Percentiles rank a stretch among this genome's conserved stretches.
Conservation (phyloP, 2,113 vertebrate species). For the Camelus dromedarius region DNA sequence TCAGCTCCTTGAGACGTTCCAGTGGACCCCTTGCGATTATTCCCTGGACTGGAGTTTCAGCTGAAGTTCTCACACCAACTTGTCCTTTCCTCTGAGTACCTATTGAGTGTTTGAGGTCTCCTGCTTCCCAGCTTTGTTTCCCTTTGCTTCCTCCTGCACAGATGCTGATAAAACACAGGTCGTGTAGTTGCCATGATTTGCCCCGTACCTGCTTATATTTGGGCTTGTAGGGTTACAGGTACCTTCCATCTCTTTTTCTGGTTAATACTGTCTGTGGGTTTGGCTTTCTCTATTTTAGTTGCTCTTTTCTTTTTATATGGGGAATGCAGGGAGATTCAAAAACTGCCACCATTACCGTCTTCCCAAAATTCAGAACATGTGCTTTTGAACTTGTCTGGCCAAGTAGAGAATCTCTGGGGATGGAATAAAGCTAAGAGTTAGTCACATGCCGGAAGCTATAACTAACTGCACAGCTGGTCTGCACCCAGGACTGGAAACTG, state of each 20-base stretch:
- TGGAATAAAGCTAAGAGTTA: conserved; percentile 71
- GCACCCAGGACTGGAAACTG: conserved; percentile 49
- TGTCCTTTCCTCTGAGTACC: background rate
- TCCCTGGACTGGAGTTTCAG: background rate
- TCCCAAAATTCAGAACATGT: conserved; percentile 63
- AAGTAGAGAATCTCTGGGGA: conserved; percentile 68
- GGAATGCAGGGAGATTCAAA: background rate
- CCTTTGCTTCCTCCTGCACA: background rate
- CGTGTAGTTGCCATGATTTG: background rate
- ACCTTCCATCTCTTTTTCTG: conserved; percentile 3
- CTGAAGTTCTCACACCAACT: background rate
- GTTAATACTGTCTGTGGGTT: background rate
- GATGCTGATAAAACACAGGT: background rate
- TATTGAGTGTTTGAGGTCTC: background rate
- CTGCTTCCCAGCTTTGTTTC: background rate
- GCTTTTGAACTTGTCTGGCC: conserved; percentile 66
- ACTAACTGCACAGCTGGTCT: conserved; percentile 76
- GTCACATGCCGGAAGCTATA: conserved; percentile 55
- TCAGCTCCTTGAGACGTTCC: background rate
- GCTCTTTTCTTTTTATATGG: background rate
- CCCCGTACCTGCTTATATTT: background rate
- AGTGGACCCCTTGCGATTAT: background rate
- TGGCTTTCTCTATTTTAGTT: conserved; percentile 3
- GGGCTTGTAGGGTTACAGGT: background rate
- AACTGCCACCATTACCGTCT: conserved; percentile 12